These are phyloP conservation scores for Melipona quadrifasciata DNA, from an alignment of 1,140 invertebrate genomes.

Conservation along the genomic window DNA sequence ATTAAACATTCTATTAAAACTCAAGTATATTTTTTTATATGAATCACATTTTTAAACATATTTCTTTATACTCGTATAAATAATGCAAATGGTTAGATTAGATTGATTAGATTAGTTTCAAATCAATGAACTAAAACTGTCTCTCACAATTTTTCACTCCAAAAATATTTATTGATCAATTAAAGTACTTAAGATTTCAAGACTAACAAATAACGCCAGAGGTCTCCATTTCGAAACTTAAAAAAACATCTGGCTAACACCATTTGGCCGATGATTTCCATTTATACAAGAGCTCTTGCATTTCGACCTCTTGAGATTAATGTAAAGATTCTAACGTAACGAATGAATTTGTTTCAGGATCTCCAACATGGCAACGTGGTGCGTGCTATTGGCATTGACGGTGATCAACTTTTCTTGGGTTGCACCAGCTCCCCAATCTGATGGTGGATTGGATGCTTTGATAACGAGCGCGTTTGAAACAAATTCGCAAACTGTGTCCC, in stretches of 20 bases:
- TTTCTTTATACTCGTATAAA: no score
- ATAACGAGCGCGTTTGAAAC: not conserved
- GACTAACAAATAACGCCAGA: no score
- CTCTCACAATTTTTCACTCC: not conserved
- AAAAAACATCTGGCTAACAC: not conserved
- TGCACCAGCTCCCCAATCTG: not conserved
- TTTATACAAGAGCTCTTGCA: no score
- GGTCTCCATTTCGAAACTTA: not conserved
- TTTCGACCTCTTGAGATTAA: not conserved
- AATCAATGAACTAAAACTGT: no score
- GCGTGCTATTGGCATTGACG: conserved; percentile 10
- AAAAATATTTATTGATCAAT: not conserved
- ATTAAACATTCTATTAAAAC: no score
- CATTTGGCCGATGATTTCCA: not conserved
- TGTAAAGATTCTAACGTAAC: not conserved
- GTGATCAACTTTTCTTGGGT: conserved; percentile 14
- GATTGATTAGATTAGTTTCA: no score
- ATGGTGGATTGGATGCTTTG: conserved; percentile 3
- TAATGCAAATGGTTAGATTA: no score
- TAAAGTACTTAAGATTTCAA: not conserved
- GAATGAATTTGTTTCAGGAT: not conserved
- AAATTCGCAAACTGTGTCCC: not conserved
- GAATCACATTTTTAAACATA: no score
- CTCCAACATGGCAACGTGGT: conserved; percentile 26
- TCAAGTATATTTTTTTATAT: no score